Evolutionary conservation across 2,797 vertebrate genomes (phyloP), one percentile per base, ranked within the genome.

Genomic region (Enteromius thamalakanensis): DNA sequence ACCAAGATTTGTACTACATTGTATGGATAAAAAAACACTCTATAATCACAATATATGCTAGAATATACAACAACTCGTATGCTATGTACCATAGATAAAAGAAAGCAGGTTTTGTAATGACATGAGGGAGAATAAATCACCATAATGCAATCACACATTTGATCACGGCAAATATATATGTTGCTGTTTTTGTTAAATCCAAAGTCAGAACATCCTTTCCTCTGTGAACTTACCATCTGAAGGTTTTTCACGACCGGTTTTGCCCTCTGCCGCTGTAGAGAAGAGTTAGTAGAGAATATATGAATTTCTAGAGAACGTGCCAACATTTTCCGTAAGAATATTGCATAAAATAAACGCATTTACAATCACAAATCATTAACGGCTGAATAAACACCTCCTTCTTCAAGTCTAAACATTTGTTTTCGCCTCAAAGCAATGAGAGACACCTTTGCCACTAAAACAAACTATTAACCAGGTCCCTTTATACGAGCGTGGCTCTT

Each of bases 181-280:
- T n/a, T 9, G n/a, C 64, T 21, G 26, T 67, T 77, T 45, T 11
- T 26, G 17, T 32, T 32, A 47, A 77, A 64, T 77, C 32, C 32
- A 1, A 37, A n/a, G 9, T 70, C 15, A 79, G 6, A 55, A 37
- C 62, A 2, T 8, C 17, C 29, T 34, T 58, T 58, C 37, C 42
- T 7, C 40, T 49, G 11, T 67, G 60, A 76, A 71, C 87, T 86
- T 80, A 88, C 87, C 83, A 84, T 78, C 80, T 87, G 94, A 95
- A 53, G 94, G 96, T 90, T 83, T 37, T 94, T 94, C 83, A 95
- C 88, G 72, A 94, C 93, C 2, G 93, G 95, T 74, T 94, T 94
- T 86, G 97, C 97, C 95, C 96, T 98, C 86, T 95, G 96, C 93
- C 97, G 93, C 98, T 99, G 91, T 96, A 91, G 0, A 97, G 87